These are phyloP conservation scores for Delphinapterus leucas DNA, from an alignment of 2,113 vertebrate species.

Conservation along the genomic window DNA sequence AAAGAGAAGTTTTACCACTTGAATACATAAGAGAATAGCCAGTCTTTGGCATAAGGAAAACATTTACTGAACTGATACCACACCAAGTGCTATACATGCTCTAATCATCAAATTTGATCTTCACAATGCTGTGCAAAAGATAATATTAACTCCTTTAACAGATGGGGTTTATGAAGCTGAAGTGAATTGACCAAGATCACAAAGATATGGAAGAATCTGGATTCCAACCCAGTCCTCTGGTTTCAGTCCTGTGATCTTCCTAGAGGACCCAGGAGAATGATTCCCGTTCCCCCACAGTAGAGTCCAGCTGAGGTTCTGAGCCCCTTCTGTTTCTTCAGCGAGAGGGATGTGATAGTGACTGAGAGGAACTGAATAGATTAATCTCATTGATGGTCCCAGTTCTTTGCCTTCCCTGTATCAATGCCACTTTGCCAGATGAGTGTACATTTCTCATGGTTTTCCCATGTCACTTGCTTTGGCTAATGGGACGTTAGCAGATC, in stretches of 20 bases:
- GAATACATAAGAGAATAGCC: not conserved
- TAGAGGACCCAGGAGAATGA: not conserved
- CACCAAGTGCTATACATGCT: not conserved
- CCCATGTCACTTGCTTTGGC: not conserved
- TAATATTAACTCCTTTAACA: not conserved
- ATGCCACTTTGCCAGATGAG: not conserved
- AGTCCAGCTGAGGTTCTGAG: not conserved
- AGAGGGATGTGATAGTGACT: not conserved
- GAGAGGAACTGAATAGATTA: not conserved
- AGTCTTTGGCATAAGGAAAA: not conserved
- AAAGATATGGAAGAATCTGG: not conserved
- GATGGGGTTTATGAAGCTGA: not conserved
- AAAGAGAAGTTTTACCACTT: not conserved
- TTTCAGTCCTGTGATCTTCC: not conserved
- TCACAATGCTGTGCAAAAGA: not conserved
- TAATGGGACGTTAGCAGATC: not conserved
- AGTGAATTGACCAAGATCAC: not conserved
- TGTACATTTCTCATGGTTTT: not conserved
- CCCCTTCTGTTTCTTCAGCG: not conserved
- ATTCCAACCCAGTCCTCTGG: not conserved
- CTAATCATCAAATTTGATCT: not conserved
- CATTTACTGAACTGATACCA: not conserved
- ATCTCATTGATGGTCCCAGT: not conserved
- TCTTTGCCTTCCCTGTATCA: not conserved
- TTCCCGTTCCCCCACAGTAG: too few species aligned